These are phyloP conservation scores for Drosophila histrio DNA, from an alignment of 2,888 invertebrate species.

Conservation along the genomic window DNA sequence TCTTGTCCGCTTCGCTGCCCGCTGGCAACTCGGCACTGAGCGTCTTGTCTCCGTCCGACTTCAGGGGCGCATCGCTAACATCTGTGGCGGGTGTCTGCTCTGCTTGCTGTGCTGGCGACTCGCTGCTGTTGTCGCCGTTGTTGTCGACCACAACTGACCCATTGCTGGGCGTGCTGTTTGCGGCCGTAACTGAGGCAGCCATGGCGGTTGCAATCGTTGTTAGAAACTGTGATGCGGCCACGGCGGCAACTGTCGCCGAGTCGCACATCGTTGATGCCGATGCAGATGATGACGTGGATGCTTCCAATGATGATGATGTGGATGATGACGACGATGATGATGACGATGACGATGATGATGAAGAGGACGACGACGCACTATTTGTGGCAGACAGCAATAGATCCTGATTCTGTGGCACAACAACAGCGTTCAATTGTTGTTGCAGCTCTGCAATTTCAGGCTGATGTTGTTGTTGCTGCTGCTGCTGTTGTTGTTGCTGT, in stretches of 20 bases:
- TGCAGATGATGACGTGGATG: constrained; percentile 66
- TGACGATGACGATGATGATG: constrained; percentile 62
- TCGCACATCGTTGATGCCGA: constrained; percentile 61
- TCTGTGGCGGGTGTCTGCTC: constrained; percentile 45
- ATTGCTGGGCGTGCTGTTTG: constrained; percentile 58
- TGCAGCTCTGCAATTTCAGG: constrained; percentile 75
- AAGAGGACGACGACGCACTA: constrained; percentile 61
- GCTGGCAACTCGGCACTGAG: constrained; percentile 29
- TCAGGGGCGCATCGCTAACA: constrained; percentile 37
- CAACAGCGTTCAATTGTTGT: constrained; percentile 75
- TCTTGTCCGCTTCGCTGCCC: constrained; percentile 55
- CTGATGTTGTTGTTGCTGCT: constrained; percentile 63
- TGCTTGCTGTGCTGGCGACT: constrained; percentile 12
- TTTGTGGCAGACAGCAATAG: constrained; percentile 78
- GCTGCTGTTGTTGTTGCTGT: constrained; percentile 54
- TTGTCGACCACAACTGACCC: constrained; percentile 53
- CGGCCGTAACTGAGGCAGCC: constrained; percentile 81
- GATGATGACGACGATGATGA: constrained; percentile 63
- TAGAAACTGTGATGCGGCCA: constrained; percentile 82
- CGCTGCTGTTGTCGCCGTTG: constrained; percentile 39
- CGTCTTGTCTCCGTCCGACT: constrained; percentile 30
- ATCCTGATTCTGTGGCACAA: constrained; percentile 75
- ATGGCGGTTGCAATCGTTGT: constrained; percentile 76
- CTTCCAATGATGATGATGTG: constrained; percentile 59
- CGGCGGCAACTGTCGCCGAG: constrained; percentile 76